Evolutionary conservation across 2,113 vertebrate genomes (phyloP), one percentile per base, ranked within the genome.

Genomic region (Passerina amoena): DNA sequence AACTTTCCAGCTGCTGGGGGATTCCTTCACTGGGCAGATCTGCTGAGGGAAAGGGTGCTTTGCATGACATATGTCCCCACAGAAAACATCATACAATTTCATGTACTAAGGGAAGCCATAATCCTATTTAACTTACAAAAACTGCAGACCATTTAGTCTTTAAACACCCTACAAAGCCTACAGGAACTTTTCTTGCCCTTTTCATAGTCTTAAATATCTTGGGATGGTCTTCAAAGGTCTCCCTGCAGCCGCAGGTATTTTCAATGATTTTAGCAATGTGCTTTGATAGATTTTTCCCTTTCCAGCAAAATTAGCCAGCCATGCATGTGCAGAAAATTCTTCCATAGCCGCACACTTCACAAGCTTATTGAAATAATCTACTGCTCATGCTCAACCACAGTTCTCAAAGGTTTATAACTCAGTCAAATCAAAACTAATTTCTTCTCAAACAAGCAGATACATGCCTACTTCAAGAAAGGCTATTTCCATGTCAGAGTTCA

Each of bases 391-490:
- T 81, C 88, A 94, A 33, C 72, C 21, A 1, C 65, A 37, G 57
- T 83, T 88, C 91, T 88, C 92, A 76, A 90, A 93, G 82, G 85
- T 83, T 96, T 96, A 35, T 75, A 95, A 84, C 57, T 93, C 90
- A 82, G 76, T 51, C 77, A 94, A 95, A 97, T 97, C 93, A 95
- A 82, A 97, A 92, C 53, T 88, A 75, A 95, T 96, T 96, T 96
- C 72, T 95, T 88, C 90, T 86, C 14, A 9, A 94, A 76, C 95
- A 88, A 95, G 93, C 37, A 92, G 92, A 95, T 80, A 73, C 90
- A 78, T 33, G 88, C 84, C 90, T 96, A 38, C 77, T 92, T 92
- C 89, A 92, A 70, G 82, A 70, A 86, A 96, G 83, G 65, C 61
- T 92, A 86, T 71, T 93, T 90, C 56, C 61, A 42, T 86, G 93